These are phyloP conservation scores for Palaemon carinicauda DNA, from an alignment of 1,140 invertebrate genomes.

Conservation along the genomic window DNA sequence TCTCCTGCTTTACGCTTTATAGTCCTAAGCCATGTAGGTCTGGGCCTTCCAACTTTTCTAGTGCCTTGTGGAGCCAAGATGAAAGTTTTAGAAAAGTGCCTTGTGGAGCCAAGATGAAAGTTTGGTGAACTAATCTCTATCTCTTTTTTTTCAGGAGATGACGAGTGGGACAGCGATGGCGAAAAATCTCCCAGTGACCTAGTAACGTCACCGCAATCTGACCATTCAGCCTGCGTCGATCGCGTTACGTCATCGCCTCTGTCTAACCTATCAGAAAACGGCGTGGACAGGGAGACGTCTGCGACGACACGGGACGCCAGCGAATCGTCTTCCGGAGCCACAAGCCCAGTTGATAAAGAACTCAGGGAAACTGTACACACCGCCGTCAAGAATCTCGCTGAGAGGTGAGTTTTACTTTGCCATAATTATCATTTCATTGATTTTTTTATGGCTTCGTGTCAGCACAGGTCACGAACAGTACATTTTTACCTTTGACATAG, in stretches of 20 bases:
- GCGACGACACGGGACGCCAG: background rate
- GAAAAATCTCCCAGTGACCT: slow-evolving; percentile 23
- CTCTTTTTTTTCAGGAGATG: slow-evolving; percentile 18
- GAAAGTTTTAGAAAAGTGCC: too few species aligned
- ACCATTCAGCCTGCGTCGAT: slow-evolving; percentile 36
- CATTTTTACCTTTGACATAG: too few species aligned
- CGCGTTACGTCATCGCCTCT: slow-evolving; percentile 28
- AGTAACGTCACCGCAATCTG: slow-evolving; percentile 37
- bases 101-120: too few species aligned
- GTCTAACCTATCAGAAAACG: slow-evolving; percentile 28
- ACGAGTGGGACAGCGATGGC: slow-evolving; percentile 27
- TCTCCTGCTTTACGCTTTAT: too few species aligned
- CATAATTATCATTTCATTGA: too few species aligned
- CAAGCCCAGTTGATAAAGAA: slow-evolving; percentile 23
- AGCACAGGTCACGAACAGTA: too few species aligned
- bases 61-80: too few species aligned
- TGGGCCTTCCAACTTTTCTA: too few species aligned
- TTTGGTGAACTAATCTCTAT: too few species aligned
- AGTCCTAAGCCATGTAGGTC: too few species aligned
- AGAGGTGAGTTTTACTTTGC: slow-evolving; percentile 6
- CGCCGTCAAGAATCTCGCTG: background rate
- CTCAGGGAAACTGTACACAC: slow-evolving; percentile 18
- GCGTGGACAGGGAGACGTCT: background rate
- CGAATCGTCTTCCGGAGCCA: background rate
- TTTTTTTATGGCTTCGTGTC: too few species aligned